Conservation (phyloP, 2,113 vertebrate genomes). For the Clarias magur region DNA sequence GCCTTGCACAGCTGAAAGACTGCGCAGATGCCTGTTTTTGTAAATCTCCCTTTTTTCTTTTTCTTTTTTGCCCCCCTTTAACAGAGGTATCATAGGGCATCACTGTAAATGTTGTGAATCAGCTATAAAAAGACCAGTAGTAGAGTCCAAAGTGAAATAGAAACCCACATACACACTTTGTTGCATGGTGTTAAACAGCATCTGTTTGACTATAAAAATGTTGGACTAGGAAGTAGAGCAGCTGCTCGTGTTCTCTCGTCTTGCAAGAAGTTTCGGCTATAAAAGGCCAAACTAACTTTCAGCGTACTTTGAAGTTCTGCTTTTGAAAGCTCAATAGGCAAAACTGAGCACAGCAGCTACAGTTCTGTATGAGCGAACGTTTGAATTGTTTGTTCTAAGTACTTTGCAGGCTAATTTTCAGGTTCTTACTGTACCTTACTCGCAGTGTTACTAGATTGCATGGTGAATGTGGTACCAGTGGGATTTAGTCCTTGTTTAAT, state of each 20-base stretch:
- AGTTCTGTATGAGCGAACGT: not conserved
- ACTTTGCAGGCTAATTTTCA: not conserved
- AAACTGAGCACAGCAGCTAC: not conserved
- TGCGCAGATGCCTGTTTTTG: conserved; percentile 31
- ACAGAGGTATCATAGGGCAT: not conserved
- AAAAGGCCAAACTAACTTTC: not conserved
- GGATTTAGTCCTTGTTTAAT: not conserved
- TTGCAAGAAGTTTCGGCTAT: not conserved
- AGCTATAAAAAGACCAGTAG: not conserved
- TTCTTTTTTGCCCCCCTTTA: not conserved
- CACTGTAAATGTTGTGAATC: not conserved
- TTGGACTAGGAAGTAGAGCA: conserved; percentile 8
- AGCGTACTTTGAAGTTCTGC: not conserved
- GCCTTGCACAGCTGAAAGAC: conserved; percentile 48
- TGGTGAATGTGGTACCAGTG: not conserved
- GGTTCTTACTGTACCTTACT: not conserved
- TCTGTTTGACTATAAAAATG: conserved; percentile 10
- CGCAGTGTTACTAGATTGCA: not conserved
- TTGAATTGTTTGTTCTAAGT: not conserved
- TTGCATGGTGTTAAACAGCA: conserved; percentile 35
- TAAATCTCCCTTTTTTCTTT: not conserved
- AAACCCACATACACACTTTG: not conserved
- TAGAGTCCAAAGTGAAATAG: not conserved
- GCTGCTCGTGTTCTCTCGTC: not conserved
- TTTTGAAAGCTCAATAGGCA: not conserved